phyloP scores from a whole-genome alignment of 2,797 vertebrate species.

The Schizothorax lantsangensis region DNA sequence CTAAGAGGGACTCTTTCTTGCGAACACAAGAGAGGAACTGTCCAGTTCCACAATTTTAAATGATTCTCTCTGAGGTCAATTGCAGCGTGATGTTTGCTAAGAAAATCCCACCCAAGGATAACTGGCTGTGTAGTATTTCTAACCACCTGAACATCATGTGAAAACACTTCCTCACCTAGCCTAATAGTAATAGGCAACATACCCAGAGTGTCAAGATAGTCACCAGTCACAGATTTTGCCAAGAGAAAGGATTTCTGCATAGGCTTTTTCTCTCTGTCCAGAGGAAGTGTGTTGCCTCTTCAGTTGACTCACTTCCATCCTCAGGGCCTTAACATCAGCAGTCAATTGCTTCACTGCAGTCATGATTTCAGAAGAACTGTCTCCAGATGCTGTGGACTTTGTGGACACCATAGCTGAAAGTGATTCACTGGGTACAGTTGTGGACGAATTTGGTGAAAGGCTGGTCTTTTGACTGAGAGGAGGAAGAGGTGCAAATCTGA shows the following conservation, averaged over 20 bases:
- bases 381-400: too few species aligned
- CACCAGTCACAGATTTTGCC: constrained; percentile 20
- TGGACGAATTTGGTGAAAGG: too few species aligned
- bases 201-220: constrained; percentile 38
- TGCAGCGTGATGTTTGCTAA: constrained; percentile 34
- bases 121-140: constrained; percentile 32
- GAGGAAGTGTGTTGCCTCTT: too few species aligned
- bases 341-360: too few species aligned
- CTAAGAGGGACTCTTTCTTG: background rate
- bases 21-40: background rate
- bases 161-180: constrained; percentile 25
- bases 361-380: too few species aligned
- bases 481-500: too few species aligned
- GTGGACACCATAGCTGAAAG: too few species aligned
- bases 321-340: too few species aligned
- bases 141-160: constrained; percentile 37
- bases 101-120: constrained; percentile 45
- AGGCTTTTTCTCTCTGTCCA: too few species aligned
- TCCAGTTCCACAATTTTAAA: background rate
- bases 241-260: constrained; percentile 9
- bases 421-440: too few species aligned
- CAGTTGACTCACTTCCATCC: too few species aligned
- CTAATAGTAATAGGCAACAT: constrained; percentile 35
- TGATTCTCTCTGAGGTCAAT: background rate
- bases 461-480: too few species aligned